These are phyloP conservation scores for Periphyllus acericola DNA, from an alignment of 2,888 invertebrate species.

Conservation along the genomic window DNA sequence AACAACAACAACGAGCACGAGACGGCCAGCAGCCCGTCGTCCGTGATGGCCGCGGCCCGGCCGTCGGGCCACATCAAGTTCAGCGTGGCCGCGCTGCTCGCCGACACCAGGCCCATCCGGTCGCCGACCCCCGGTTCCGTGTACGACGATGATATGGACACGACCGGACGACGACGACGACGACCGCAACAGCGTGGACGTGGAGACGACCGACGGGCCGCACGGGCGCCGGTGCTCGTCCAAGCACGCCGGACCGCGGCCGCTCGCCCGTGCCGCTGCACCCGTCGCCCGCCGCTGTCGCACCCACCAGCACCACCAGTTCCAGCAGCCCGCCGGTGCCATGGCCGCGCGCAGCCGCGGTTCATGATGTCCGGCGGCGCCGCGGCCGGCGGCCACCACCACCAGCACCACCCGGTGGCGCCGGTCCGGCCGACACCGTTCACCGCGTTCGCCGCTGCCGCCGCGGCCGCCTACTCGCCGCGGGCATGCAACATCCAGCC, in stretches of 20 bases:
- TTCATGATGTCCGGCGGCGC: constrained; percentile 61
- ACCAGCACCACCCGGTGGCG: constrained; percentile 63
- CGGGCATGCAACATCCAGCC: constrained; percentile 66
- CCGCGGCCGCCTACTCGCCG: constrained; percentile 70
- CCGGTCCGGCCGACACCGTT: constrained; percentile 83
- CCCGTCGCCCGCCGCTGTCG: constrained; percentile 71
- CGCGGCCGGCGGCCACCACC: constrained; percentile 70
- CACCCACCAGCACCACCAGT: constrained; percentile 68
- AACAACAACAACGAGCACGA: constrained; percentile 58
- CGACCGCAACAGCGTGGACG: constrained; percentile 73
- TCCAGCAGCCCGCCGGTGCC: constrained; percentile 67
- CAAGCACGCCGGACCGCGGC: constrained; percentile 63
- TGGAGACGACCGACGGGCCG: constrained; percentile 65
- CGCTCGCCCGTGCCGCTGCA: constrained; percentile 56
- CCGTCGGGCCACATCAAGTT: constrained; percentile 73
- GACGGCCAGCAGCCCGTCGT: constrained; percentile 58
- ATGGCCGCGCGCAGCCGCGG: constrained; percentile 49
- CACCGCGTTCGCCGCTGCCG: constrained; percentile 78
- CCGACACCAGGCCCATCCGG: constrained; percentile 77
- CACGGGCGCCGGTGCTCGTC: constrained; percentile 58
- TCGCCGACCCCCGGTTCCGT: constrained; percentile 66
- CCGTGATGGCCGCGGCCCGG: constrained; percentile 50
- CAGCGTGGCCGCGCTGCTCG: constrained; percentile 87
- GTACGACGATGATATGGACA: constrained; percentile 62
- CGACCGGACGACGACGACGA: constrained; percentile 81